Evolutionary conservation across 2,113 vertebrate genomes (phyloP).

Genomic region (Neogobius melanostomus): DNA sequence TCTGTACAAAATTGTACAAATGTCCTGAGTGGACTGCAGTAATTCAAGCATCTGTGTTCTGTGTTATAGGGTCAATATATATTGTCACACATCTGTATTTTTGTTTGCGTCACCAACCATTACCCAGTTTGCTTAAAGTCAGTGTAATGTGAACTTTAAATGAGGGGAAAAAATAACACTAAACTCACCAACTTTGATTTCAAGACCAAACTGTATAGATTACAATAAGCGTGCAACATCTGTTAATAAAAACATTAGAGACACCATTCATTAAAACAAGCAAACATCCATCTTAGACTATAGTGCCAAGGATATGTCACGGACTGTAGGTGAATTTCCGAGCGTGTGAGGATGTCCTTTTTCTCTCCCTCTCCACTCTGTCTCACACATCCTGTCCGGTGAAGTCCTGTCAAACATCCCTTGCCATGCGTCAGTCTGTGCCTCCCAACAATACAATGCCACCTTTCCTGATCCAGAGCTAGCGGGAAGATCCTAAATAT

Average conservation of each 20-base stretch:
- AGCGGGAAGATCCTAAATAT: conserved; percentile 40
- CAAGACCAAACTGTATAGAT: conserved; percentile 17
- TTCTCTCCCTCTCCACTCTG: conserved; percentile 55
- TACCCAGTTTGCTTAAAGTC: background rate
- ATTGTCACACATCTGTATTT: background rate
- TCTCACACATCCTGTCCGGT: conserved; percentile 60
- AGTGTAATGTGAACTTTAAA: background rate
- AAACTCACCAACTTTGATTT: conserved; percentile 5
- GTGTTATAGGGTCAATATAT: background rate
- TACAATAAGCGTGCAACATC: conserved; percentile 26
- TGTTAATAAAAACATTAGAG: conserved; percentile 14
- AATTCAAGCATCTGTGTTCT: background rate
- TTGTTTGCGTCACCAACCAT: background rate
- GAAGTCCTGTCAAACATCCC: conserved; percentile 24
- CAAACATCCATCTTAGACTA: conserved; percentile 53
- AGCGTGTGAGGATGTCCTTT: conserved; percentile 68
- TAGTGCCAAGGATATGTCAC: conserved; percentile 67
- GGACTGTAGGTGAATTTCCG: conserved; percentile 55
- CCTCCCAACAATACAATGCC: conserved; percentile 32
- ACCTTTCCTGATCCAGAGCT: conserved; percentile 49
- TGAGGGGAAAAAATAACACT: conserved; percentile 1
- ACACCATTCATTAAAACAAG: conserved; percentile 27
- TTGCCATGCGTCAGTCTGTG: conserved; percentile 28
- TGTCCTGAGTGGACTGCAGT: background rate
- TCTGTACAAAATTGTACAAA: background rate